phyloP scores from a whole-genome alignment of 2,888 invertebrate species.

The Cosmorhoe ocellata region DNA sequence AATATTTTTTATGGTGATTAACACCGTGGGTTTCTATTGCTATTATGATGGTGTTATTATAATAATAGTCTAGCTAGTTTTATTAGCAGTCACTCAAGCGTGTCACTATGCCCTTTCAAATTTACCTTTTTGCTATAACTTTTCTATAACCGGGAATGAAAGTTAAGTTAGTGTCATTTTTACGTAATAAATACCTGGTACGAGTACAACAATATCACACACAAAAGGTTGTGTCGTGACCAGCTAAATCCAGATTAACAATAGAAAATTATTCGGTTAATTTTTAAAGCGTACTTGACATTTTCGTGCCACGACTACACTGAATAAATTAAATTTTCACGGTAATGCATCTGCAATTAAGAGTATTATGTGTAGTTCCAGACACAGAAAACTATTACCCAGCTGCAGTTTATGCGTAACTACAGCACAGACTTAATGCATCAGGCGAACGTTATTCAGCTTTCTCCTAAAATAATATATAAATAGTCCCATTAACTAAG shows the following conservation, averaged over 20 bases:
- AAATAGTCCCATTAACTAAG: conserved; percentile 47
- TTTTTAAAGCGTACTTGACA: neutral
- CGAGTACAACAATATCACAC: conserved; percentile 22
- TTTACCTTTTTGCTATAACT: conserved; percentile 50
- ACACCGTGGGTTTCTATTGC: too few species aligned
- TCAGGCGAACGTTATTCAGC: conserved; percentile 31
- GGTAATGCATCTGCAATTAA: too few species aligned
- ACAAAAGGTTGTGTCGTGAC: conserved; percentile 32
- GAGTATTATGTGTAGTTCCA: too few species aligned
- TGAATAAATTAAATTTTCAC: too few species aligned
- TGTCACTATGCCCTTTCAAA: conserved; percentile 40
- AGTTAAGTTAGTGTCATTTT: conserved; percentile 54
- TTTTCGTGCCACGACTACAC: too few species aligned
- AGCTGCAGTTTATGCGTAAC: conserved; percentile 18
- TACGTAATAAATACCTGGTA: conserved; percentile 44
- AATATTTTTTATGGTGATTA: too few species aligned
- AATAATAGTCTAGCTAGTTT: neutral
- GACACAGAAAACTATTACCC: neutral
- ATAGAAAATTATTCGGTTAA: conserved; percentile 27
- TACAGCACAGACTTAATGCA: conserved; percentile 27
- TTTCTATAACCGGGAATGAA: conserved; percentile 49
- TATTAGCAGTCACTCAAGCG: conserved; percentile 25
- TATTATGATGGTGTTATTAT: too few species aligned
- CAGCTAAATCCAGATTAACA: conserved; percentile 32
- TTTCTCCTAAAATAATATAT: conserved; percentile 57